Conservation (phyloP, 1,140 invertebrate species). For the Triops cancriformis region DNA sequence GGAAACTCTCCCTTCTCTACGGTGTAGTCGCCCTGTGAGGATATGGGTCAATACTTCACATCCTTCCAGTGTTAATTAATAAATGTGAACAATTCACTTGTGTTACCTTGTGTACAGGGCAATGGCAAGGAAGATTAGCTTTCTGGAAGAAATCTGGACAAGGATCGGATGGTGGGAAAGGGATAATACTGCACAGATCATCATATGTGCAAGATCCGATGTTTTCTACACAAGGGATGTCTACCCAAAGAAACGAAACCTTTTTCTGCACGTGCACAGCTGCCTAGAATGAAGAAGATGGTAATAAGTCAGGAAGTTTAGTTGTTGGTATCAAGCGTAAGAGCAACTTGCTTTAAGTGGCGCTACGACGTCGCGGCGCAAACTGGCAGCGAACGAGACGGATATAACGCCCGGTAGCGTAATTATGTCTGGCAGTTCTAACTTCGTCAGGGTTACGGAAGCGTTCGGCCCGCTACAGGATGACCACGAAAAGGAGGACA, state of each 20-base stretch:
- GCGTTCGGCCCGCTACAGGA: constrained; percentile 24
- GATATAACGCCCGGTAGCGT: constrained; percentile 21
- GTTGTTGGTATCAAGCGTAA: background rate
- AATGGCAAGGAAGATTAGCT: constrained; percentile 19
- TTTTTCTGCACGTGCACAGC: constrained; percentile 21
- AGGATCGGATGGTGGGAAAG: constrained; percentile 18
- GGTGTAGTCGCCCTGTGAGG: constrained; percentile 18
- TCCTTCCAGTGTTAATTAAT: background rate
- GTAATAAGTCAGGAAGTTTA: too few species aligned
- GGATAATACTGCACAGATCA: constrained; percentile 22
- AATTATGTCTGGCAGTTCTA: constrained; percentile 20
- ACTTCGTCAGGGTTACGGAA: background rate
- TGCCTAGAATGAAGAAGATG: background rate
- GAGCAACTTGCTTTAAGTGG: constrained; percentile 19
- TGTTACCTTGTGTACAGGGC: constrained; percentile 21
- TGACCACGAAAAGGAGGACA: background rate
- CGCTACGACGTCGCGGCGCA: background rate
- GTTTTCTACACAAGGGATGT: constrained; percentile 22
- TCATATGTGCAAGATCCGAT: constrained; percentile 26
- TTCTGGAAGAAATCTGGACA: constrained; percentile 20
- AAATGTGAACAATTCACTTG: too few species aligned
- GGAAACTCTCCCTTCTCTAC: constrained; percentile 7
- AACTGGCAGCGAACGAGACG: constrained; percentile 17
- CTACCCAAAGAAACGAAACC: constrained; percentile 21
- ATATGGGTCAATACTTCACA: background rate